Base-by-base conservation (phyloP, 2,888 invertebrate genomes). In the Mimumesa dahlbomi region DNA sequence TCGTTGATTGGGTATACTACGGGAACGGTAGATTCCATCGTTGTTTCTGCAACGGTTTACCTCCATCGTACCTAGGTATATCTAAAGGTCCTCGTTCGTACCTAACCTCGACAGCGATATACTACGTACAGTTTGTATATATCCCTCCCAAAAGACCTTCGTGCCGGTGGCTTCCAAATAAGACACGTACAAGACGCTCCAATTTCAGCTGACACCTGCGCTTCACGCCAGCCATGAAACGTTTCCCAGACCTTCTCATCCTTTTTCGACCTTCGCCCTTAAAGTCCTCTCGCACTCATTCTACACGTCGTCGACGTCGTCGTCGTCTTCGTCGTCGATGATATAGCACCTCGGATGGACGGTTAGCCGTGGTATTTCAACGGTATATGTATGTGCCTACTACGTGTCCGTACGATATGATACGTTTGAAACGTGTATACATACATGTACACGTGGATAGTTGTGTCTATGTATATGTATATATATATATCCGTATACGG, bases 141-240 rank as follows among this genome's bases (percentile, higher is more conserved):
- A 77, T 70, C 77, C 74, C 77, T 65, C 67, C 76, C 52, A 22
- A 45, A 49, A 67, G 31, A 48, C 25, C 56, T 58, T 52, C 67
- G 53, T 53, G 58, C 48, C 65, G 79, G 77, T 81, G 74, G 76
- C 82, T 81, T 75, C 77, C 83, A 84, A 82, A 82, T 85, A 84
- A 84, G 85, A 84, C 85, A 85, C 85, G 84, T 84, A 85, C 84
- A 83, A 85, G 85, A 84, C 82, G 85, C 85, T 85, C 85, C 85
- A 85, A 85, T 85, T 85, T 85, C 85, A 80, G 79, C 82, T 79
- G 84, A 83, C 85, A 85, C 85, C 85, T 86, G 85, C 84, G 85
- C 78, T 85, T 84, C 85, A 77, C 79, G 77, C 69, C 67, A 54
- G 40, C 68, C 70, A 43, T 79, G 80, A 73, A 62, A 77, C 75